Conservation (phyloP, 2,113 vertebrate genomes). For the Corapipo altera region DNA sequence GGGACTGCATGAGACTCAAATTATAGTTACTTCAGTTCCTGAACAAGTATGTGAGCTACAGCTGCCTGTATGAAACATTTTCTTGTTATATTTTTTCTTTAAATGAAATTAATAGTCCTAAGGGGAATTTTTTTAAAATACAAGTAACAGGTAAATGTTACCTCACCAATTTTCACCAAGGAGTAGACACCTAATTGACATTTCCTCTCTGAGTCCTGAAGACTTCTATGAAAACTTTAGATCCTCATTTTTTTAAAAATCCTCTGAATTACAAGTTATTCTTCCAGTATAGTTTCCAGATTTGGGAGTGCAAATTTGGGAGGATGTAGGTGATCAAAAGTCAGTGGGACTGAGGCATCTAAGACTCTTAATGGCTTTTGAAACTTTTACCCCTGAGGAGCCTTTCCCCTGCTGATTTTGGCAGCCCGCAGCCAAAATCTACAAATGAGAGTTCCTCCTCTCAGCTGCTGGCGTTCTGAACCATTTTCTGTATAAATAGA, state of each 20-base stretch:
- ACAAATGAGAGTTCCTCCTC: slow-evolving; percentile 61
- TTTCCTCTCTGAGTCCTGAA: slow-evolving; percentile 23
- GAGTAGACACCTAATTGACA: slow-evolving; percentile 21
- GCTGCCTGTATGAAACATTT: neutral
- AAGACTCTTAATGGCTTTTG: slow-evolving; percentile 49
- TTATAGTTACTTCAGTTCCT: slow-evolving; percentile 29
- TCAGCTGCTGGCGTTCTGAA: slow-evolving; percentile 61
- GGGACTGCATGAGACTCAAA: neutral
- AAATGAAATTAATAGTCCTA: slow-evolving; percentile 30
- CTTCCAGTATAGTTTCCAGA: slow-evolving; percentile 16
- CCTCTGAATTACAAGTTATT: neutral
- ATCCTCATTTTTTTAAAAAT: neutral
- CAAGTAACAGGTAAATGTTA: slow-evolving; percentile 26
- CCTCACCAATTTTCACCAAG: neutral
- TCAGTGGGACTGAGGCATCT: slow-evolving; percentile 35
- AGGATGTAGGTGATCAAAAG: slow-evolving; percentile 28
- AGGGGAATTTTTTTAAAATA: neutral
- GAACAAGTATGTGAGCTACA: neutral
- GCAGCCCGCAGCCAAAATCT: slow-evolving; percentile 51
- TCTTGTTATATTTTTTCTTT: neutral
- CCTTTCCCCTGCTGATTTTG: slow-evolving; percentile 63
- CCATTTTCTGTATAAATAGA: slow-evolving; percentile 67
- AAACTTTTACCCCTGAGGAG: slow-evolving; percentile 52
- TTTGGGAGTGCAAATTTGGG: slow-evolving; percentile 24
- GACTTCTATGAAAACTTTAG: neutral